Evolutionary conservation across 2,888 invertebrate genomes (phyloP).

Genomic region (Hirtodrosophila alboralis): DNA sequence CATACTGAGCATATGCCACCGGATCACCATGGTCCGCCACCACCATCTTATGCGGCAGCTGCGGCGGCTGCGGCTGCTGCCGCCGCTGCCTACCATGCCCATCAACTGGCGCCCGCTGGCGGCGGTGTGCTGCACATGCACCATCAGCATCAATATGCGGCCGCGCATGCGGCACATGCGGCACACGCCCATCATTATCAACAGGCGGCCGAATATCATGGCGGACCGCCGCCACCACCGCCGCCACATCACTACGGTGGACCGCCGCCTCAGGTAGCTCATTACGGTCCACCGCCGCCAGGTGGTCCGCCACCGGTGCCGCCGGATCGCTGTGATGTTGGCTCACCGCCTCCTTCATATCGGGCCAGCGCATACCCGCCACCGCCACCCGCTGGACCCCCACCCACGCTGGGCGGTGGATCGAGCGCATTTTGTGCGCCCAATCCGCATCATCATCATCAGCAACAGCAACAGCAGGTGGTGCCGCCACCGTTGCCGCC

Average conservation of each 20-base stretch:
- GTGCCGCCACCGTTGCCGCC: slow-evolving; percentile 23
- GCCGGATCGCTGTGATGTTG: slow-evolving; percentile 75
- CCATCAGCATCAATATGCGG: slow-evolving; percentile 80
- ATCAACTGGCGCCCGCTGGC: slow-evolving; percentile 79
- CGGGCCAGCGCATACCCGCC: slow-evolving; percentile 73
- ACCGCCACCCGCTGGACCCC: slow-evolving; percentile 52
- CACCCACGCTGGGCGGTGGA: slow-evolving; percentile 80
- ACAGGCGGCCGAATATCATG: slow-evolving; percentile 76
- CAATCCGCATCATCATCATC: slow-evolving; percentile 81
- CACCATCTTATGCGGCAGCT: slow-evolving; percentile 79
- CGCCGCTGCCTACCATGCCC: slow-evolving; percentile 81
- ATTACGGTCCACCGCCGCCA: slow-evolving; percentile 49
- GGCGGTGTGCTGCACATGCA: slow-evolving; percentile 66
- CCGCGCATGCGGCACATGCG: slow-evolving; percentile 60
- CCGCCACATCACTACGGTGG: slow-evolving; percentile 60
- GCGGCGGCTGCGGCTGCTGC: slow-evolving; percentile 81
- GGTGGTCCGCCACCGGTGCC: slow-evolving; percentile 59
- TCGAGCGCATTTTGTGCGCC: slow-evolving; percentile 84
- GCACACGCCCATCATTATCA: slow-evolving; percentile 77
- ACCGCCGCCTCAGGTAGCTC: slow-evolving; percentile 68
- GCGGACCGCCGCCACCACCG: slow-evolving; percentile 54
- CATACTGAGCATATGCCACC: slow-evolving; percentile 76
- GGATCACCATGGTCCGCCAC: slow-evolving; percentile 78
- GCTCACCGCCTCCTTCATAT: slow-evolving; percentile 79
- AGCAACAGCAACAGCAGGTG: slow-evolving; percentile 64